phyloP scores from a whole-genome alignment of 2,113 vertebrate species.

The Poeciliopsis turrubarensis region DNA sequence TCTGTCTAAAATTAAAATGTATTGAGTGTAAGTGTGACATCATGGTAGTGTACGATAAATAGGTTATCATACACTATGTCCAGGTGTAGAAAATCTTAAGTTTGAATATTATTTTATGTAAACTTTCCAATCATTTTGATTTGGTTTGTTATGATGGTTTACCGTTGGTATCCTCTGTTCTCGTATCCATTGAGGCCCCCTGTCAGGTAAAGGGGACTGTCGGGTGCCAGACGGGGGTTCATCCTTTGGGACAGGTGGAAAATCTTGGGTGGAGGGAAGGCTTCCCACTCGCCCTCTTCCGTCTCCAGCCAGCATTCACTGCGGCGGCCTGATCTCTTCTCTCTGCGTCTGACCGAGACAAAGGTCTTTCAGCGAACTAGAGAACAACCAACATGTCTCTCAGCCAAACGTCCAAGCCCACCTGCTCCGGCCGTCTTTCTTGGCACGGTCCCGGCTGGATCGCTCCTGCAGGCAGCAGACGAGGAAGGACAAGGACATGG shows the following conservation, averaged over 20 bases:
- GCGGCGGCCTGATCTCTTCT: constrained; percentile 62
- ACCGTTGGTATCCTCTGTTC: constrained; percentile 81
- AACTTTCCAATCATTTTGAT: too few species aligned
- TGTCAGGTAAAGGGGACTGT: constrained; percentile 75
- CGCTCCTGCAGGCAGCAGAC: constrained; percentile 83
- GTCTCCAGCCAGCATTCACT: constrained; percentile 78
- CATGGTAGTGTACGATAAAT: too few species aligned
- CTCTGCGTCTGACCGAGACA: constrained; percentile 60
- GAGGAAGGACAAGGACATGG: constrained; percentile 82
- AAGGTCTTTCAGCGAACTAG: not conserved
- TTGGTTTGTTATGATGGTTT: not conserved
- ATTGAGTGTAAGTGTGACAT: too few species aligned
- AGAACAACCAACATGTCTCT: not conserved
- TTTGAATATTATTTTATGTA: too few species aligned
- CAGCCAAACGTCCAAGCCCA: constrained; percentile 7
- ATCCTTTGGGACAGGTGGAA: constrained; percentile 78
- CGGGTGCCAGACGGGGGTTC: constrained; percentile 69
- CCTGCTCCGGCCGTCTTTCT: constrained; percentile 68
- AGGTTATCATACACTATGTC: too few species aligned
- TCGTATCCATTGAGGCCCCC: constrained; percentile 73
- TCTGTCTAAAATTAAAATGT: too few species aligned
- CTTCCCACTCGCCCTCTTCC: constrained; percentile 77
- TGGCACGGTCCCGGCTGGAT: constrained; percentile 50
- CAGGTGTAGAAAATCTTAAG: too few species aligned
- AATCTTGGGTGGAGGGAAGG: constrained; percentile 77